Percentiles rank a stretch among this genome's conserved stretches.
These are phyloP conservation scores for Sclerodermus sp. DNA, from an alignment of 2,888 invertebrate genomes.

Conservation along the genomic window DNA sequence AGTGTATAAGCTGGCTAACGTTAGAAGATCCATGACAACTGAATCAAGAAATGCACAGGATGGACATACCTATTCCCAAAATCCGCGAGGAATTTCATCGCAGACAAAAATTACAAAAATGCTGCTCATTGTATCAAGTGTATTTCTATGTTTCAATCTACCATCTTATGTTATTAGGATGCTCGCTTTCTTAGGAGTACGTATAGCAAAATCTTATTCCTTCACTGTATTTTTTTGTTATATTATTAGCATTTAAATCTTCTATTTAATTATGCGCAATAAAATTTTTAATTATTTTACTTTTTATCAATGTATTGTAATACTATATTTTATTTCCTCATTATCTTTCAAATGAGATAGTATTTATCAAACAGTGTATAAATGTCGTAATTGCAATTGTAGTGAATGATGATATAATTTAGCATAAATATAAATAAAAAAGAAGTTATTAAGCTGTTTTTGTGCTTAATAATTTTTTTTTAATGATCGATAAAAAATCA, in stretches of 20 bases:
- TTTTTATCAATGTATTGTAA: not conserved
- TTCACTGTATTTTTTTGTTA: too few relatives aligned
- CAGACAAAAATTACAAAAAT: constrained; percentile 78
- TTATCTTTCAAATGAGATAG: not conserved
- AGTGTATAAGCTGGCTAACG: constrained; percentile 65
- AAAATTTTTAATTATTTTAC: too few relatives aligned
- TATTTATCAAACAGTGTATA: too few relatives aligned
- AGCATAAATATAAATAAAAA: too few relatives aligned
- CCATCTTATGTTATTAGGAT: constrained; percentile 75
- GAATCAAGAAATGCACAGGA: constrained; percentile 19
- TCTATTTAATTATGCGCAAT: too few relatives aligned
- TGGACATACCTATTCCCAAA: constrained; percentile 14
- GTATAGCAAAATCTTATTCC: too few relatives aligned
- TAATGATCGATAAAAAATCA: constrained; percentile 7
- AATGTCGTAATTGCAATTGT: too few relatives aligned
- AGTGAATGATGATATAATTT: too few relatives aligned
- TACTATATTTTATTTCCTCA: not conserved
- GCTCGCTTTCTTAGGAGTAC: constrained; percentile 65
- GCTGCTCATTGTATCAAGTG: constrained; percentile 79
- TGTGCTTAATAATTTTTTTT: too few relatives aligned
- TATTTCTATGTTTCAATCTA: constrained; percentile 76
- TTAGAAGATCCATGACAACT: constrained; percentile 50
- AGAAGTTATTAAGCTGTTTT: too few relatives aligned
- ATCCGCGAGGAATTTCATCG: constrained; percentile 42
- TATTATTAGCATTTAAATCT: too few relatives aligned